phyloP scores from a whole-genome alignment of 2,888 invertebrate species.

The Phymatocera aterrima region DNA sequence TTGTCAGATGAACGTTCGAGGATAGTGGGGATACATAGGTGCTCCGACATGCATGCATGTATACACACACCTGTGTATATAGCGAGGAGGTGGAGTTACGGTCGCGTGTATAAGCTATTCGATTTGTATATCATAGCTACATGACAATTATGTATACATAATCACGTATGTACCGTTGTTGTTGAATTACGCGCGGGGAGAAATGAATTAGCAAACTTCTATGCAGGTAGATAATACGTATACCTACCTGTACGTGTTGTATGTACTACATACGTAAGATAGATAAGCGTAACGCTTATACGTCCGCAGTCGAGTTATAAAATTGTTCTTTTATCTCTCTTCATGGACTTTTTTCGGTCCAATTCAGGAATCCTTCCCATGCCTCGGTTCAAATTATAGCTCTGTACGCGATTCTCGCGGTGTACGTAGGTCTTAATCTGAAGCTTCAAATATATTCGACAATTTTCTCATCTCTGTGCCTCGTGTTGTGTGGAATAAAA shows the following conservation, averaged over 20 bases:
- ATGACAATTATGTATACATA: background rate
- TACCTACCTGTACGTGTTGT: background rate
- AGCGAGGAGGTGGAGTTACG: constrained; percentile 15
- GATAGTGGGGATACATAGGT: no score
- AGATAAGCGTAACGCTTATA: background rate
- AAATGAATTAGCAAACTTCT: background rate
- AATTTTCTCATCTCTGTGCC: background rate
- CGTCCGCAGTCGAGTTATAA: no score
- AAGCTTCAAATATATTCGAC: no score
- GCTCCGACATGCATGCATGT: no score
- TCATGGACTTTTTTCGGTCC: no score
- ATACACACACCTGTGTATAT: no score
- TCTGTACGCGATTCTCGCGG: no score
- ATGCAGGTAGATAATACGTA: background rate
- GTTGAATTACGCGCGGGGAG: background rate
- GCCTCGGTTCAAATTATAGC: no score
- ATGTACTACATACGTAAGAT: background rate
- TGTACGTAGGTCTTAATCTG: no score
- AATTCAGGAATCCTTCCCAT: no score
- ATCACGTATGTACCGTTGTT: no score
- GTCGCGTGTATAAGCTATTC: constrained; percentile 29
- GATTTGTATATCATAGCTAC: constrained; percentile 11
- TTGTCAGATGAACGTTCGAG: constrained; percentile 29
- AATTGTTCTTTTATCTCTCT: no score
- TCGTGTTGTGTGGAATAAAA: background rate